Conservation (phyloP, 2,888 invertebrate species). For the Drosophila siamana region DNA sequence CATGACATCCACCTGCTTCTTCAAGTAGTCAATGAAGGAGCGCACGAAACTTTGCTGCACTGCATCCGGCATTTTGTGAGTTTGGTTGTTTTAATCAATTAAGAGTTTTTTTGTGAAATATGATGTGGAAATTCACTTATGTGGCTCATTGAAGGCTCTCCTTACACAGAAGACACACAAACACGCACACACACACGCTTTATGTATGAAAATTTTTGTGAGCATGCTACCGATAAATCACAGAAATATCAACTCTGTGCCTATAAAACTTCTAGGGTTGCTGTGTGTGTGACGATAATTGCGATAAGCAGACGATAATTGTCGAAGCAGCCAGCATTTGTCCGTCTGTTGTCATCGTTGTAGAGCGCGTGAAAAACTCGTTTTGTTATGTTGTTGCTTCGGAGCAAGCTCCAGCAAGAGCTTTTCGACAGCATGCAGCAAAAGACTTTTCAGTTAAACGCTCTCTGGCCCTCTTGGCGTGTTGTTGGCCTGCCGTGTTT, state of each 20-base stretch:
- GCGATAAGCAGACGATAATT: not conserved
- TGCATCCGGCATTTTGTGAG: conserved; percentile 79
- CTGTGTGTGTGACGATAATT: conserved; percentile 6
- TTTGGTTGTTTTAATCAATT: conserved; percentile 1
- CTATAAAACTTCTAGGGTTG: conserved; percentile 40
- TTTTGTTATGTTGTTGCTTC: conserved; percentile 39
- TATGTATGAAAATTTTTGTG: conserved; percentile 29
- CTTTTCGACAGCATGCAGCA: conserved; percentile 65
- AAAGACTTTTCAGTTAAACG: conserved; percentile 62
- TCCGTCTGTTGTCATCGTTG: conserved; percentile 29
- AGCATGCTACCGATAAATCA: conserved; percentile 54
- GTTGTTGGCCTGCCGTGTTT: conserved; percentile 43
- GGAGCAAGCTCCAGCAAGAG: conserved; percentile 45
- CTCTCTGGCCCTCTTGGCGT: conserved; percentile 54
- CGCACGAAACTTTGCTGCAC: conserved; percentile 84
- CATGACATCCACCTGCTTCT: conserved; percentile 82
- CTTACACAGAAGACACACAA: conserved; percentile 7
- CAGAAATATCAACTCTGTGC: conserved; percentile 31
- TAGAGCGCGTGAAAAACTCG: conserved; percentile 54
- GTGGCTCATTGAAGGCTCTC: conserved; percentile 50
- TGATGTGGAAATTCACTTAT: conserved; percentile 49
- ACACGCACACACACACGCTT: conserved; percentile 10
- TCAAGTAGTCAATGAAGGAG: conserved; percentile 83
- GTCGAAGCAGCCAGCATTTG: conserved; percentile 23
- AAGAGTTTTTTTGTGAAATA: conserved; percentile 19